Base-by-base conservation (phyloP, 2,113 vertebrate species). In the Grantiella picta region DNA sequence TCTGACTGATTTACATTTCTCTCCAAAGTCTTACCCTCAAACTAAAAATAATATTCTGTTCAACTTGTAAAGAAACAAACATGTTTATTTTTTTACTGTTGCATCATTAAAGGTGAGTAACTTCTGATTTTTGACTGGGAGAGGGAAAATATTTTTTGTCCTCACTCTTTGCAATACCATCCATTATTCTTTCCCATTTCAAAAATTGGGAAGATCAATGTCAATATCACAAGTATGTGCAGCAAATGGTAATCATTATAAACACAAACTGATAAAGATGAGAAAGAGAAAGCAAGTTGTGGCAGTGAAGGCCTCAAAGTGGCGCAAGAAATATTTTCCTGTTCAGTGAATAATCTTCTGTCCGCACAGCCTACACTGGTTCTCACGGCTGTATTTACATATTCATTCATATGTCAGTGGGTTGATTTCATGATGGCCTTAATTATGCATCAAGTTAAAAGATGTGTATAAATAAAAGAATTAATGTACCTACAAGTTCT, bases 1-100 rank as follows among this genome's bases (percentile, higher is more conserved):
- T 77, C 81, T 56, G 72, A 96, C 89, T 94, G 88, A 97, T 97
- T 95, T 63, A 70, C 49, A 71, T 64, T 88, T 59, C 75, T 95
- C 96, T 96, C 87, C 77, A 24, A 93, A 93, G 35, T 66, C 95
- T 96, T 33, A 36, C 27, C 3, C 12, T 78, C 5, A 19, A 75
- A 81, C 8, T 25, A 12, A 86, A 35, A 2, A 2, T 29, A 35
- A 29, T 52, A 56, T 15, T 79, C 35, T 52, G 36, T 82, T 87
- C 21, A 15, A 47, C 28, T 42, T 52, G 36, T 27, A 77, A 52
- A 69, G 15, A 47, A 65, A 90, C 11, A 56, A 71, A 49, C 10
- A 36, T 1, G 0, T 38, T 42, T 29, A 10, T 66, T 86, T 54
- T 82, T 25, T 59, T 59, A 42, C 40, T 1, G 2, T 11, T 65